phyloP scores from a whole-genome alignment of 2,888 invertebrate species.

The Limnephilus rhombicus region DNA sequence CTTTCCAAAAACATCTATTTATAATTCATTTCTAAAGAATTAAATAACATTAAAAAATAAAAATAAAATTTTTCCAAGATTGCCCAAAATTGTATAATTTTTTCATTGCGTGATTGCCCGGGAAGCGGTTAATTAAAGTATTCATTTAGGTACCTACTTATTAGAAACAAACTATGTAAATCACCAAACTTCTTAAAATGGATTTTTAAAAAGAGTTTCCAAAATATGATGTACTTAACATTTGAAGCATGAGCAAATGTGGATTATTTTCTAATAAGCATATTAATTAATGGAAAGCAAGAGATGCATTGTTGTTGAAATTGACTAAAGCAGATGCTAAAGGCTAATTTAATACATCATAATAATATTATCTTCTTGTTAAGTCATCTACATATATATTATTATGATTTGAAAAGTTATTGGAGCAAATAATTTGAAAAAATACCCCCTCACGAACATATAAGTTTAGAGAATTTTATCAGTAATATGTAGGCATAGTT shows the following conservation, averaged over 20 bases:
- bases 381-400: not conserved
- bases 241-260: slow-evolving; percentile 16
- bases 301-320: not conserved
- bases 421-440: not conserved
- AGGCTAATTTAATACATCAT: not conserved
- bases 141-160: slow-evolving; percentile 7
- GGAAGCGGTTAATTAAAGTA: not conserved
- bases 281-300: not conserved
- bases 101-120: too few species aligned
- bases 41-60: too few species aligned
- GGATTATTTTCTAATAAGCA: slow-evolving; percentile 22
- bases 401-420: not conserved
- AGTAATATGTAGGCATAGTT: not conserved
- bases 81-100: too few species aligned
- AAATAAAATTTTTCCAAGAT: too few species aligned
- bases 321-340: not conserved
- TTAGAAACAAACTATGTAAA: slow-evolving; percentile 21
- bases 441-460: not conserved
- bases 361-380: not conserved
- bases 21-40: too few species aligned
- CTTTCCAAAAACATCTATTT: too few species aligned
- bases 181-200: slow-evolving; percentile 4
- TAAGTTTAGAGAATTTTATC: not conserved
- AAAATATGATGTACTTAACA: slow-evolving; percentile 20
- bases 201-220: slow-evolving; percentile 25